Evolutionary conservation across 2,113 vertebrate species (phyloP).

Genomic region (Chaenocephalus aceratus): DNA sequence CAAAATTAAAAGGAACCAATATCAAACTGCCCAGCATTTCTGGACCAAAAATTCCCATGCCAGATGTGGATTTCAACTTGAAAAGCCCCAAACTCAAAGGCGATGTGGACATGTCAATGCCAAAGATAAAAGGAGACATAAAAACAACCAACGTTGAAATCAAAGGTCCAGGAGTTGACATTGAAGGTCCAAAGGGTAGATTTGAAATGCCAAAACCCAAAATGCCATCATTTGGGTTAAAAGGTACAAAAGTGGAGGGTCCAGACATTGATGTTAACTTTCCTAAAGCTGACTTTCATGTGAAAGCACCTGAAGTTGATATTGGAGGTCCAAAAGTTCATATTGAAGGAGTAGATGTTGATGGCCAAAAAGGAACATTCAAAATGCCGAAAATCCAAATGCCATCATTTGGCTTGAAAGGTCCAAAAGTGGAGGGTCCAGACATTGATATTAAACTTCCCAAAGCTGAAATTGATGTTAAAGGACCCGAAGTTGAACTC

Average conservation of each 20-base stretch:
- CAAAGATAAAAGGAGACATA: neutral
- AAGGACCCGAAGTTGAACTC: too few relatives aligned
- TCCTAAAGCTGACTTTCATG: neutral
- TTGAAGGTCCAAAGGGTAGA: neutral
- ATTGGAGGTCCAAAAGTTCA: too few relatives aligned
- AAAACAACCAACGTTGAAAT: neutral
- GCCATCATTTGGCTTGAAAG: slow-evolving; percentile 71
- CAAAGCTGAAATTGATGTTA: too few relatives aligned
- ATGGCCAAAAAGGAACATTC: slow-evolving; percentile 1
- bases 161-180: slow-evolving; percentile 12
- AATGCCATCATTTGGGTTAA: slow-evolving; percentile 59
- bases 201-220: slow-evolving; percentile 68
- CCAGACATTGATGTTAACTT: slow-evolving; percentile 41
- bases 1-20: too few relatives aligned
- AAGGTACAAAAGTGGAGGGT: slow-evolving; percentile 72
- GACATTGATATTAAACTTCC: slow-evolving; percentile 33
- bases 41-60: neutral
- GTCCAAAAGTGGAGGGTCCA: slow-evolving; percentile 70
- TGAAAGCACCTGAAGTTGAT: too few relatives aligned
- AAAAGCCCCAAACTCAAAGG: neutral
- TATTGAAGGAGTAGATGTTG: neutral
- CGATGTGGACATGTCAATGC: neutral
- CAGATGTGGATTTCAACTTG: neutral
- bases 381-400: slow-evolving; percentile 71
- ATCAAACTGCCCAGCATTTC: neutral